phyloP scores from a whole-genome alignment of 2,113 vertebrate species.

The Camelus dromedarius region DNA sequence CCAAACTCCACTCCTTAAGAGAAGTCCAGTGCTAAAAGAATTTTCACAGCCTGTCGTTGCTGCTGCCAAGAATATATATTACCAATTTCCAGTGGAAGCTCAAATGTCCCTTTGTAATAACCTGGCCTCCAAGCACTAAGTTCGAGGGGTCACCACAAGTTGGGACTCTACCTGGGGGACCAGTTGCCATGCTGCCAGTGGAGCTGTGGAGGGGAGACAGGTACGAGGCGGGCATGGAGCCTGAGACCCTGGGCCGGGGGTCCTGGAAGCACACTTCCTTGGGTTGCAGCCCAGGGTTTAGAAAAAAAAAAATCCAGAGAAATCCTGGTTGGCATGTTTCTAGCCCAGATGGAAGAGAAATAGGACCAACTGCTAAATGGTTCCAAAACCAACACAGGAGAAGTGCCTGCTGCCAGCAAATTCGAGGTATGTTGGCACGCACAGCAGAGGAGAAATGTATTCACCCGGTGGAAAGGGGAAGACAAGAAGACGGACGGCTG shows the following conservation, averaged over 20 bases:
- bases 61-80: constrained; percentile 74
- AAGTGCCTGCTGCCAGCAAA: constrained; percentile 72
- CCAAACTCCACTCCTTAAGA: not conserved
- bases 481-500: constrained; percentile 51
- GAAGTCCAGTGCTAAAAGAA: not conserved
- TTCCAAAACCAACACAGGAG: constrained; percentile 76
- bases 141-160: not conserved
- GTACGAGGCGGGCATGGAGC: not conserved
- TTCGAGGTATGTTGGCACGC: constrained; percentile 68
- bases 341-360: constrained; percentile 76
- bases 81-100: constrained; percentile 72
- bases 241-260: not conserved
- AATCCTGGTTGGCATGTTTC: constrained; percentile 74
- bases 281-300: constrained; percentile 34
- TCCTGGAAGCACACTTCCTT: not conserved
- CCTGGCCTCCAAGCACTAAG: not conserved
- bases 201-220: not conserved
- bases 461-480: constrained; percentile 42
- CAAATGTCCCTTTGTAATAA: constrained; percentile 61
- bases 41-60: constrained; percentile 61
- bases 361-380: constrained; percentile 3
- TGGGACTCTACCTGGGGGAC: not conserved
- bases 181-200: not conserved
- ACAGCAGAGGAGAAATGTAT: constrained; percentile 51
- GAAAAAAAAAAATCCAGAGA: constrained; percentile 67